Base-by-base conservation (phyloP, 2,888 invertebrate genomes). In the Hemistola chrysoprasaria region DNA sequence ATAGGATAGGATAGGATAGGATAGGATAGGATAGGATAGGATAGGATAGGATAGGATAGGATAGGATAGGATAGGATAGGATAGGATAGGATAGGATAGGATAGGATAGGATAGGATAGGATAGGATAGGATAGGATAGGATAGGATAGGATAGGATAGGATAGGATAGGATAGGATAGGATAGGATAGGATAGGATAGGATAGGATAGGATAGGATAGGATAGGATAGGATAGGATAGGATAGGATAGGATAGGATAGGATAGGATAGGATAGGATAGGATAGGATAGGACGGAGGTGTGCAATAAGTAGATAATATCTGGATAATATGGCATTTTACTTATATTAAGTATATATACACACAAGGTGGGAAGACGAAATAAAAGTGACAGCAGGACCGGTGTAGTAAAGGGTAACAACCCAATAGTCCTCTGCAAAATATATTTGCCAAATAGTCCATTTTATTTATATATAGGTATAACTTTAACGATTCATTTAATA, bases 271-370 rank as follows among this genome's bases (percentile, higher is more conserved):
- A 25, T 25, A n/a, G n/a, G 25, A 25, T 25, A 9, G 25, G 25
- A 25, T 25, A n/a, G 25, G 25, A 25, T 25, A n/a, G 25, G 25
- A 25, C n/a, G 25, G 25, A n/a, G n/a, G n/a, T n/a, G n/a, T n/a
- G n/a, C n/a, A n/a, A n/a, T n/a, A n/a, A n/a, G n/a, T n/a, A n/a
- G n/a, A n/a, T n/a, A n/a, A n/a, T n/a, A n/a, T n/a, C n/a, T n/a
- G n/a, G n/a, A n/a, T n/a, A n/a, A n/a, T n/a, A n/a, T n/a, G n/a
- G n/a, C n/a, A n/a, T n/a, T n/a, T n/a, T n/a, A n/a, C n/a, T n/a
- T n/a, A n/a, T n/a, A n/a, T n/a, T n/a, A n/a, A n/a, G n/a, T n/a
- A n/a, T n/a, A n/a, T n/a, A n/a, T n/a, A n/a, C n/a, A n/a, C n/a
- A n/a, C n/a, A n/a, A n/a, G n/a, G n/a, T n/a, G n/a, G n/a, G n/a